Base-by-base conservation (phyloP, 2,888 invertebrate genomes). In the Caenorhabditis doughertyi region DNA sequence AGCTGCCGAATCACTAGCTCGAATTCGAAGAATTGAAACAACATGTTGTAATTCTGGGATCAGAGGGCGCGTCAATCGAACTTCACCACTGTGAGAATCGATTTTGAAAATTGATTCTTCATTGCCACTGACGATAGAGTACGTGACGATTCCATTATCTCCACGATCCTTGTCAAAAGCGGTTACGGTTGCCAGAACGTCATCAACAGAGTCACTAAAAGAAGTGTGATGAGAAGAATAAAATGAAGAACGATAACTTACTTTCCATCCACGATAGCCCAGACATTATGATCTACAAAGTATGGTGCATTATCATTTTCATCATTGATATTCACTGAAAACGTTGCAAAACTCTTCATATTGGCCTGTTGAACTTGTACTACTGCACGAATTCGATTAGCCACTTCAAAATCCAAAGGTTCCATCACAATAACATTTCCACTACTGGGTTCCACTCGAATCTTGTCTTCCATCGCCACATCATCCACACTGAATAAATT, bases 141-240 rank as follows among this genome's bases (percentile, higher is more conserved):
- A 98, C 93, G 97, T 97, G 89, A 98, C 96, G 93, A 98, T 96
- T 0, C 97, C 97, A 92, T 98, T 98, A 89, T 96, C 94, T 3
- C 97, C 98, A 39, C 96, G 93, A 92, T 98, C 98, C 5, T 97
- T 97, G 93, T 98, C 98, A 92, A 96, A 97, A 0, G 98, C 98
- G 32, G 68, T 79, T 21, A 88, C 74, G 93, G 97, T 97, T 92
- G 84, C 65, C 25, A 87, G 74, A 4, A 77, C 23, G 29, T 85
- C 82, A 68, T 85, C 87, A 5, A 82, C 56, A 7, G 81, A 53
- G 21, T 79, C 62, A 21, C 82, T 83, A 72, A 44, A 82, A 77
- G 16, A 18, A 49, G 8, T 21, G 8, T 9, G 25, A 7, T n/a
- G 18, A 23, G 16, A 49, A 32, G 29, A 21, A 8, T 29, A 16